Evolutionary conservation across 2,888 invertebrate species (phyloP).

Genomic region (Adelphocoris suturalis): DNA sequence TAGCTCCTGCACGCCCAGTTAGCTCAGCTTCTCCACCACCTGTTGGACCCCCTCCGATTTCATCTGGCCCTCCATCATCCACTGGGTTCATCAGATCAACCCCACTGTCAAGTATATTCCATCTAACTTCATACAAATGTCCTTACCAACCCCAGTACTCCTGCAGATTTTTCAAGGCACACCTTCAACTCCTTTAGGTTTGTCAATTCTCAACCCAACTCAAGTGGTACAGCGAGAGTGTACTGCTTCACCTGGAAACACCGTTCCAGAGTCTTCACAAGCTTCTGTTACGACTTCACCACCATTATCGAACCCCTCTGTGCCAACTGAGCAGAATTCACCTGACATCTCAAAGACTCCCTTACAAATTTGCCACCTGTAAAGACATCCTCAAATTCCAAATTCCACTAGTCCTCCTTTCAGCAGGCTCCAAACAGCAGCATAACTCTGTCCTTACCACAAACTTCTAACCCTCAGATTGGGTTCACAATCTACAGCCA

Average conservation of each 20-base stretch:
- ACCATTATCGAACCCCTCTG: background rate
- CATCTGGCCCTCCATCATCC: conserved; percentile 47
- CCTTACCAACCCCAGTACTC: conserved; percentile 33
- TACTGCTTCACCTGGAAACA: background rate
- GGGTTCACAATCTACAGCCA: background rate
- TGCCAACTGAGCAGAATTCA: background rate
- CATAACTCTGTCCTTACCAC: background rate
- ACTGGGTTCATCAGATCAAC: conserved; percentile 61
- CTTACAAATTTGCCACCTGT: background rate
- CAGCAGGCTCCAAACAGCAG: background rate
- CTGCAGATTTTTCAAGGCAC: conserved; percentile 62
- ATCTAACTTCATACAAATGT: conserved; percentile 64
- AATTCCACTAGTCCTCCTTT: background rate
- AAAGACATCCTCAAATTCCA: background rate
- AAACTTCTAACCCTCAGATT: background rate
- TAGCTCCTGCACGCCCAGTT: conserved; percentile 73
- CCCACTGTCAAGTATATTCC: conserved; percentile 56
- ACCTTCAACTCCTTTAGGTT: conserved; percentile 43
- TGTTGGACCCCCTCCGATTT: conserved; percentile 38
- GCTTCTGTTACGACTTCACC: background rate
- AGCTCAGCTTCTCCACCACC: conserved; percentile 70
- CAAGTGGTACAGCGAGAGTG: background rate
- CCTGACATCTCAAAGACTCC: background rate
- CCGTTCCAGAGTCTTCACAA: background rate
- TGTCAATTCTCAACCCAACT: conserved; percentile 60